Evolutionary conservation across 2,113 vertebrate species (phyloP), one percentile per base, ranked within the genome.

Genomic region (Sinocyclocheilus maitianheensis): DNA sequence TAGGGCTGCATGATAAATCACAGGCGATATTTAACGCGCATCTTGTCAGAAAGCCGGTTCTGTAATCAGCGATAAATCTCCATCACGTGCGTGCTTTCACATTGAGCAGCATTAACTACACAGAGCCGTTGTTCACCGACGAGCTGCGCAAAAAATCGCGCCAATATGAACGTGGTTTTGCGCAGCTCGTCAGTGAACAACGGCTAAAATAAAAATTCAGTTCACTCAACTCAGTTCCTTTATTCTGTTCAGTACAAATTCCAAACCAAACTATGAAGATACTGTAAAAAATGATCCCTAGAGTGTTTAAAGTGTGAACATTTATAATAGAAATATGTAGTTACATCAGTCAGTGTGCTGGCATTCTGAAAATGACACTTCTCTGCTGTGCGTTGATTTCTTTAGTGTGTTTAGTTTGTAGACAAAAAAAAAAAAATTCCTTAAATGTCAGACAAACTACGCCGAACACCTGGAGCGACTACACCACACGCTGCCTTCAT

Each of bases 391-490:
- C 24, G 80, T 82, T 82, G 63, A 71, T 82, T 82, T 53, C 63
- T 82, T 51, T 71, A 71, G 80, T 82, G 8, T 82, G 81, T 82
- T 82, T 82, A 26, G 80, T 77, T 69, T 51, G 2, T n/a, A 22
- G 2, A 1, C 30, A 24, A 82, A 67, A 81, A 82, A 18, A 24
- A 51, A 51, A 65, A 51, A 22, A 34, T 26, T 26, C 26, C 10
- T 8, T 34, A 82, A 71, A 82, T 82, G 63, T 82, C 81, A 82
- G 43, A 53, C 81, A 82, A 82, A 82, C 63, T 51, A 16, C 12
- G 26, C 46, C 5, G 81, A 82, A 82, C 81, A 82, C 81, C 81
- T 82, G 81, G 63, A 82, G 81, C 20, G 63, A 71, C 81, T 82
- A 34, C 62, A 12, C 62, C 62, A 16, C 62, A 81, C n/a, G 62